Percentiles rank a stretch among this genome's conserved stretches.
Evolutionary conservation across 2,113 vertebrate species (phyloP).

Genomic region (Rhinoptilus africanus): DNA sequence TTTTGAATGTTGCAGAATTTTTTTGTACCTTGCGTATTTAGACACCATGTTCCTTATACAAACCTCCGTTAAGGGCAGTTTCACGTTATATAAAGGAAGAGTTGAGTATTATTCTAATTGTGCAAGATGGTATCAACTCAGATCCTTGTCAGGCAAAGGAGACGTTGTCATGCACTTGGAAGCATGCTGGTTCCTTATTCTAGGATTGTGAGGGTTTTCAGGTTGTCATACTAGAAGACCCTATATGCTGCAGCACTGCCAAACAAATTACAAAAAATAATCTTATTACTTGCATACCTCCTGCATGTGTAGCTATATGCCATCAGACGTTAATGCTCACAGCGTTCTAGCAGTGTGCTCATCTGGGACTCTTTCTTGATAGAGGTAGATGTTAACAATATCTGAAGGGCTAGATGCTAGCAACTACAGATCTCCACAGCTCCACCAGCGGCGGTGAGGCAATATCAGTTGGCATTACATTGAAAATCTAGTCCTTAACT

Average conservation of each 20-base stretch:
- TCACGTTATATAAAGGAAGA: background rate
- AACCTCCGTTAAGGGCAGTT: background rate
- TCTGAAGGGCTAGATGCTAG: background rate
- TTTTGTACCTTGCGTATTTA: background rate
- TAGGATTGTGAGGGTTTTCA: background rate
- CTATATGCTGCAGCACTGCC: background rate
- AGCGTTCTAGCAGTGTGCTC: background rate
- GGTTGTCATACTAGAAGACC: background rate
- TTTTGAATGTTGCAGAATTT: background rate
- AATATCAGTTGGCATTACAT: accelerated
- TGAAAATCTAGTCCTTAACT: background rate
- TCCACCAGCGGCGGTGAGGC: background rate
- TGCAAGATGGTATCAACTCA: background rate
- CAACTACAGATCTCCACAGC: background rate
- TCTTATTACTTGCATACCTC: background rate
- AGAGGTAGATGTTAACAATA: too few species aligned
- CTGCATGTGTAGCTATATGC: background rate
- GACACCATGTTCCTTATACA: background rate
- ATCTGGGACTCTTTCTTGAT: background rate
- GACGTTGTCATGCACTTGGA: background rate
- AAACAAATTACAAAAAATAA: background rate
- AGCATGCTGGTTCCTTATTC: background rate
- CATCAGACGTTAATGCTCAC: background rate
- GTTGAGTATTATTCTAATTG: background rate
- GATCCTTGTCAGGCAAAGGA: background rate